Evolutionary conservation across 2,797 vertebrate genomes (phyloP).

Genomic region (Acrossocheilus fasciatus): DNA sequence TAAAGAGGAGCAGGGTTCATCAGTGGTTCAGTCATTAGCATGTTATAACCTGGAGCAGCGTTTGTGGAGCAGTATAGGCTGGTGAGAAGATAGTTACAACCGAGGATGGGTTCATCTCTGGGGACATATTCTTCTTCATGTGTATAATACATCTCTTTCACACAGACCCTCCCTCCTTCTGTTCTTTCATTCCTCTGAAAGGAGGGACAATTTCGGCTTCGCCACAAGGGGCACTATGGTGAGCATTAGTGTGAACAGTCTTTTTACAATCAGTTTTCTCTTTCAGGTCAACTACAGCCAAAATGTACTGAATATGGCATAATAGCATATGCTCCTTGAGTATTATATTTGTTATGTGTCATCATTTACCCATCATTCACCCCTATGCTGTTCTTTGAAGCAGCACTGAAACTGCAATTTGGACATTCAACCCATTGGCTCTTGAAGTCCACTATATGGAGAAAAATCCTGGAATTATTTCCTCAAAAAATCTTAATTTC

Average conservation of each 20-base stretch:
- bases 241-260: background rate
- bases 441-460: no score
- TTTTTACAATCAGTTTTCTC: background rate
- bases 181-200: background rate
- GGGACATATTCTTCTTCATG: slow-evolving; percentile 11
- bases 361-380: background rate
- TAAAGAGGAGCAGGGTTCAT: slow-evolving; percentile 63
- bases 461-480: no score
- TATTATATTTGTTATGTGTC: background rate
- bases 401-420: background rate
- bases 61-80: background rate
- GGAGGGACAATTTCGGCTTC: background rate
- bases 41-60: slow-evolving; percentile 51
- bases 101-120: slow-evolving; percentile 17
- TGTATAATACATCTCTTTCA: slow-evolving; percentile 29
- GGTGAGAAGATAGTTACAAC: background rate
- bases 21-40: slow-evolving; percentile 69
- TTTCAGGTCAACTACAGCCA: background rate
- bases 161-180: background rate
- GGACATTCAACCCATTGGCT: no score
- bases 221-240: background rate
- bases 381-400: background rate
- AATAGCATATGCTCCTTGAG: background rate
- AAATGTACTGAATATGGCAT: background rate
- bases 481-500: no score